phyloP scores from a whole-genome alignment of 2,113 vertebrate species.

The Equus quagga region DNA sequence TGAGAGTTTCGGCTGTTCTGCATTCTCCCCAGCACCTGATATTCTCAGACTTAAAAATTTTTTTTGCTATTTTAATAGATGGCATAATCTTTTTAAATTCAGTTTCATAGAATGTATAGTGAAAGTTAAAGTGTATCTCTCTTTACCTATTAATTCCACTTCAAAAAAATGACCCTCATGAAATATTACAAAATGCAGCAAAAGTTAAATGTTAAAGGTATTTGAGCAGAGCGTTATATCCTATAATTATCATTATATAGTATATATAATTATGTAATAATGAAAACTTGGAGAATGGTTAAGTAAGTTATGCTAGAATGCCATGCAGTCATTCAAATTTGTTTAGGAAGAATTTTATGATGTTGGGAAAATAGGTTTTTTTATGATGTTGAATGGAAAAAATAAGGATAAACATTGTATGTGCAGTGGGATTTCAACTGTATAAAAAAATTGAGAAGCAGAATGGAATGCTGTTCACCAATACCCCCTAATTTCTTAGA shows the following conservation, averaged over 20 bases:
- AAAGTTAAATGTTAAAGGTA: conserved; percentile 22
- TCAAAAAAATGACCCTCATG: conserved; percentile 21
- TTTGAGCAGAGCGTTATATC: conserved; percentile 16
- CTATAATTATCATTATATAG: background rate
- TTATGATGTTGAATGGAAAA: conserved; percentile 1
- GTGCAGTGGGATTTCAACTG: background rate
- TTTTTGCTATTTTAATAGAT: background rate
- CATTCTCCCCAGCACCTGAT: background rate
- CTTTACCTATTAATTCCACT: conserved; percentile 20
- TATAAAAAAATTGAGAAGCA: background rate
- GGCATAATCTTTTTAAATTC: background rate
- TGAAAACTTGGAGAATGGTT: background rate
- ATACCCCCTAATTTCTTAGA: background rate
- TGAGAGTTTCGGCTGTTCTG: background rate
- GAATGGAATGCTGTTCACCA: background rate
- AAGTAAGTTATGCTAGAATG: background rate
- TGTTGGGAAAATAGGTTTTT: conserved; percentile 1
- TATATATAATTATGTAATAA: background rate
- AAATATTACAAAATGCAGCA: background rate
- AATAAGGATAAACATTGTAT: background rate
- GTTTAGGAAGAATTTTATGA: conserved; percentile 20
- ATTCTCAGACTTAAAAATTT: background rate
- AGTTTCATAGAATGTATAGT: background rate
- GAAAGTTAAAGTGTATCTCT: background rate
- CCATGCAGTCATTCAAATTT: background rate